Evolutionary conservation across 2,113 vertebrate species (phyloP).

Genomic region (Excalfactoria chinensis): DNA sequence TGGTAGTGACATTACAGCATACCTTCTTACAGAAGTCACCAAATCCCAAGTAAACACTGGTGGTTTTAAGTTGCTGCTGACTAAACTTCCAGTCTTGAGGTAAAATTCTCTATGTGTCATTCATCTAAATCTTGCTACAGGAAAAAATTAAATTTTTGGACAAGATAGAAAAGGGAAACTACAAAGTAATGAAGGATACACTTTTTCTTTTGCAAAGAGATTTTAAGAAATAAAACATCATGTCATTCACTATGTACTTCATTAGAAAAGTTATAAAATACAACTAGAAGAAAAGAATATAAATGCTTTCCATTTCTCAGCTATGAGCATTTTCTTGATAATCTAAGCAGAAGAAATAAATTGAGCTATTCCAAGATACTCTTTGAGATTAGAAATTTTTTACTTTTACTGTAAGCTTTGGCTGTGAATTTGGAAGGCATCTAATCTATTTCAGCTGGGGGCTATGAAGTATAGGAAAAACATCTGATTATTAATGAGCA

Average conservation of each 20-base stretch:
- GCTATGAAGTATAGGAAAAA: not conserved
- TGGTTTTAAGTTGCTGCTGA: not conserved
- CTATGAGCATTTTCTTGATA: not conserved
- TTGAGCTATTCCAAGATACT: not conserved
- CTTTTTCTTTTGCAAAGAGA: not conserved
- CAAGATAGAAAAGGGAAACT: not conserved
- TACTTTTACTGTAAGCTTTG: not conserved
- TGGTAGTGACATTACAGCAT: not conserved
- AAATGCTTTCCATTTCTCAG: not conserved
- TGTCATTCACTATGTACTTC: not conserved
- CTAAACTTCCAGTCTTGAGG: not conserved
- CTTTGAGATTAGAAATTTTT: not conserved
- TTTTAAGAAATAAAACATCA: not conserved
- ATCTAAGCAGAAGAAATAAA: not conserved
- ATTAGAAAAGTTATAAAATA: not conserved
- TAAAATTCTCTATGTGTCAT: not conserved
- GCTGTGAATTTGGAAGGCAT: not conserved
- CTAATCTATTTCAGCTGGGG: not conserved
- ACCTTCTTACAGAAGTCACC: not conserved
- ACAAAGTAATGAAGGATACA: not conserved
- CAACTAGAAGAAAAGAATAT: not conserved
- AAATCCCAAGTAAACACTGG: not conserved
- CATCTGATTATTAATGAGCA: not conserved
- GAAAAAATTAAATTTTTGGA: not conserved
- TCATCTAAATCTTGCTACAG: not conserved